These are phyloP conservation scores for Cyprinus carpio DNA, from an alignment of 2,113 vertebrate genomes.

Conservation along the genomic window DNA sequence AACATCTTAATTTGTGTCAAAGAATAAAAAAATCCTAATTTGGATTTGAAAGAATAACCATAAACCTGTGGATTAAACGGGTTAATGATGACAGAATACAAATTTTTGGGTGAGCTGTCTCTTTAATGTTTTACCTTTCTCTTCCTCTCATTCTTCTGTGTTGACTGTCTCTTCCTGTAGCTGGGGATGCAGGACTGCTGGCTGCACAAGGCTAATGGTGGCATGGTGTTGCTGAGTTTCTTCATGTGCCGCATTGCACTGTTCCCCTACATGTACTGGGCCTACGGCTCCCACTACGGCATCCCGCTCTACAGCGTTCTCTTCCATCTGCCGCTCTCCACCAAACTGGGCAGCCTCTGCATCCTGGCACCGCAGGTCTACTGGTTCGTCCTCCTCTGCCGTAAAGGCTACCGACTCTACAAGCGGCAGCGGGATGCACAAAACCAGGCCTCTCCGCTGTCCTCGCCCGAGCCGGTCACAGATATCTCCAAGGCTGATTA, in stretches of 20 bases:
- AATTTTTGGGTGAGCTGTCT: too few relatives aligned
- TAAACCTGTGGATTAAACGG: too few relatives aligned
- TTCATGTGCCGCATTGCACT: conserved; percentile 91
- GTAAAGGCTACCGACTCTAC: conserved; percentile 87
- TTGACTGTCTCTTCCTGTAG: conserved; percentile 66
- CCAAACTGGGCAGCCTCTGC: conserved; percentile 86
- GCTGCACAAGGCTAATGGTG: conserved; percentile 90
- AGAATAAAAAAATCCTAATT: too few relatives aligned
- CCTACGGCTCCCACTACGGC: conserved; percentile 82
- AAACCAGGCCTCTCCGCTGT: conserved; percentile 27
- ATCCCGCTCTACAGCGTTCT: conserved; percentile 84
- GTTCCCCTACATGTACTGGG: conserved; percentile 96
- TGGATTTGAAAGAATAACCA: too few relatives aligned
- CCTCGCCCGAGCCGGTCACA: conserved; percentile 30
- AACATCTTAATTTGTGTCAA: too few relatives aligned
- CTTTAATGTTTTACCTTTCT: neutral
- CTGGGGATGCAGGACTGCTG: conserved; percentile 87
- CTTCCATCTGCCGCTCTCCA: conserved; percentile 83
- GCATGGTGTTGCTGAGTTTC: conserved; percentile 88
- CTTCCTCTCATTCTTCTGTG: neutral
- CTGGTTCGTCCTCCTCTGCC: conserved; percentile 93
- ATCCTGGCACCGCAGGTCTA: conserved; percentile 95
- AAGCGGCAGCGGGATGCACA: conserved; percentile 66
- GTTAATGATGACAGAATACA: too few relatives aligned
- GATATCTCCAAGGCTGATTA: conserved; percentile 62